Evolutionary conservation across 2,888 invertebrate genomes (phyloP).

Genomic region (Ormyrus pomaceus): DNA sequence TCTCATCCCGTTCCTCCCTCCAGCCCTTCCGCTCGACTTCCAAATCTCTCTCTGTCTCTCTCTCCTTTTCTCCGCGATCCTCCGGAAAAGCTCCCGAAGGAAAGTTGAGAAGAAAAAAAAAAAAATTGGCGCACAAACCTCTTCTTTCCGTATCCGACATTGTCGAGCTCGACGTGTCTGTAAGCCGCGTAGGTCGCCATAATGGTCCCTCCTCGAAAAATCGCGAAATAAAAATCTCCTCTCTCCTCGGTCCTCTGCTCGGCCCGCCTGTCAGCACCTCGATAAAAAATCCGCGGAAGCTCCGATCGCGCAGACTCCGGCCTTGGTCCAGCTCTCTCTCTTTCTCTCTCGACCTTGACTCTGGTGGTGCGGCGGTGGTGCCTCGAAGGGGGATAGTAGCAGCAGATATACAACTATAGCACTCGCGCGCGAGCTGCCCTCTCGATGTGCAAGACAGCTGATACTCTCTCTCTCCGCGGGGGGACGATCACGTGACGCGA

Average conservation of each 20-base stretch:
- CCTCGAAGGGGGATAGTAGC: background rate
- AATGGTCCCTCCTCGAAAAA: constrained; percentile 28
- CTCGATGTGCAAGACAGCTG: constrained; percentile 20
- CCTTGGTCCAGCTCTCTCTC: constrained; percentile 1
- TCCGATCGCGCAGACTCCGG: background rate
- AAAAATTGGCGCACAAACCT: constrained; percentile 79
- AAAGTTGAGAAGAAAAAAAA: background rate
- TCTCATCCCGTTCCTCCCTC: too few relatives aligned
- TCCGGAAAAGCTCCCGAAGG: background rate
- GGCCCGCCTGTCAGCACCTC: too few relatives aligned
- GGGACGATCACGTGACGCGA: background rate
- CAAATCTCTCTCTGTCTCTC: background rate
- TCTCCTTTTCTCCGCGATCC: background rate
- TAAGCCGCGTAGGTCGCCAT: constrained; percentile 96
- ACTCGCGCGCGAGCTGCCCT: constrained; percentile 34
- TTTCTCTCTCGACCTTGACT: constrained; percentile 28
- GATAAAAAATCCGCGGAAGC: background rate
- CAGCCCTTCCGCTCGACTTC: background rate
- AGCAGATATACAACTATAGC: constrained; percentile 37
- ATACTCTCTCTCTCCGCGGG: background rate
- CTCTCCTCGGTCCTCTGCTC: too few relatives aligned
- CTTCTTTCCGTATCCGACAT: constrained; percentile 95
- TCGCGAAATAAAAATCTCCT: too few relatives aligned
- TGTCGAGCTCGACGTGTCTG: constrained; percentile 95
- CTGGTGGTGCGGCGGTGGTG: background rate